Percentiles rank a stretch among this genome's conserved stretches.
These are phyloP conservation scores for Lepeophtheirus salmonis DNA, from an alignment of 1,140 invertebrate genomes.

Conservation along the genomic window DNA sequence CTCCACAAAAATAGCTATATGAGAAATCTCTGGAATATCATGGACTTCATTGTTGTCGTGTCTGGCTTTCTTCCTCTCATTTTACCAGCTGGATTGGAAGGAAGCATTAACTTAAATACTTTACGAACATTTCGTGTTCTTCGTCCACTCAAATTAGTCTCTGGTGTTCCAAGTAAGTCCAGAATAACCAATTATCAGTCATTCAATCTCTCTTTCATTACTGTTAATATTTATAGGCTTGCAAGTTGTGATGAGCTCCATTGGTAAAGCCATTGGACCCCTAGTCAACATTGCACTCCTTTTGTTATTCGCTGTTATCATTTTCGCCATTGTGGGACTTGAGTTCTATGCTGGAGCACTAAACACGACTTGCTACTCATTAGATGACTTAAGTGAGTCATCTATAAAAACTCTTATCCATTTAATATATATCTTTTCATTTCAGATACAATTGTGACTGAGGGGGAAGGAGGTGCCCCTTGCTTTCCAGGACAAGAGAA, in stretches of 20 bases:
- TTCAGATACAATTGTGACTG: conserved; percentile 23
- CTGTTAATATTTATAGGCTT: conserved; percentile 31
- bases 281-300: conserved; percentile 42
- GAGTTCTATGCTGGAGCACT: conserved; percentile 41
- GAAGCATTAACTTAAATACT: conserved; percentile 32
- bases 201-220: neutral
- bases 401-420: neutral
- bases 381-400: conserved; percentile 28
- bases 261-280: conserved; percentile 42
- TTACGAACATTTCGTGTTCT: conserved; percentile 37
- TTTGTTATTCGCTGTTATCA: conserved; percentile 45
- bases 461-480: conserved; percentile 26
- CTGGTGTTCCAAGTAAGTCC: conserved; percentile 41
- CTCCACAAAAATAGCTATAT: conserved; percentile 42
- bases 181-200: too few species aligned
- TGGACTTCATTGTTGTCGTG: conserved; percentile 45
- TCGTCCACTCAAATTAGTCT: conserved; percentile 41
- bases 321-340: conserved; percentile 43
- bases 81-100: conserved; percentile 19
- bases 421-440: conserved; percentile 2
- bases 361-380: conserved; percentile 36
- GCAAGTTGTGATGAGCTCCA: conserved; percentile 44
- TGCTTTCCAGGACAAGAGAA: conserved; percentile 25
- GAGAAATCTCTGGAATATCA: conserved; percentile 41
- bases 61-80: conserved; percentile 30